Percentiles rank a stretch among this genome's conserved stretches.
phyloP scores from a whole-genome alignment of 2,113 vertebrate species.

The Boleophthalmus pectinirostris region DNA sequence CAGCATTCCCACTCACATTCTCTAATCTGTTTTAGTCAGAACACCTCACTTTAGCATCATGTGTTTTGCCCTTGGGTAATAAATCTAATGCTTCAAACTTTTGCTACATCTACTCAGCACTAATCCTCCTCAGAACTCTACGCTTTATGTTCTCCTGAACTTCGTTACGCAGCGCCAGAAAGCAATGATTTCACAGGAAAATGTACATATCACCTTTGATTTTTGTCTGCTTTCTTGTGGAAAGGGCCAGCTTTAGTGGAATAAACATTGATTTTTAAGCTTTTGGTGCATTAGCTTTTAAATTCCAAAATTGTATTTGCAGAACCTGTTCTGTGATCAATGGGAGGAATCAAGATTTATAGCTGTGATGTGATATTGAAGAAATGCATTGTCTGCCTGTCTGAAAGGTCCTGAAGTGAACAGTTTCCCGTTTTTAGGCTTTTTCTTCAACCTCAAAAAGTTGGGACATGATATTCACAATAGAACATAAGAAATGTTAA shows the following conservation, averaged over 20 bases:
- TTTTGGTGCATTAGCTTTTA: constrained; percentile 85
- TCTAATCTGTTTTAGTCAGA: constrained; percentile 80
- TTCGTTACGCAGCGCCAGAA: constrained; percentile 73
- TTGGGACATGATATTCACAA: neutral
- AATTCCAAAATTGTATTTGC: constrained; percentile 82
- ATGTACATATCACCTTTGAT: constrained; percentile 83
- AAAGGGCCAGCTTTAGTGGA: constrained; percentile 77
- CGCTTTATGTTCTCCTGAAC: constrained; percentile 78
- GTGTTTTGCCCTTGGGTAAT: constrained; percentile 70
- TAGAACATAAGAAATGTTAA: neutral
- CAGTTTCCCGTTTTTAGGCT: neutral
- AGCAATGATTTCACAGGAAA: constrained; percentile 79
- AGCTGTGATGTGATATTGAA: constrained; percentile 75
- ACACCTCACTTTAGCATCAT: constrained; percentile 72
- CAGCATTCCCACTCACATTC: constrained; percentile 63
- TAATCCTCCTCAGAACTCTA: constrained; percentile 62
- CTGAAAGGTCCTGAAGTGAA: constrained; percentile 16
- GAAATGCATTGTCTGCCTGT: constrained; percentile 43
- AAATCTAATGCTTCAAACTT: constrained; percentile 81
- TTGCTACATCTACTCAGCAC: constrained; percentile 64
- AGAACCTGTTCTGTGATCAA: constrained; percentile 80
- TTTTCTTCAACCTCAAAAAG: constrained; percentile 18
- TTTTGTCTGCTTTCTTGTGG: constrained; percentile 80
- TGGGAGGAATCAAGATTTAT: constrained; percentile 79
- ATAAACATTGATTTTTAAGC: constrained; percentile 83